Conservation (phyloP, 2,113 vertebrate species). For the Daphoenositta chrysoptera region DNA sequence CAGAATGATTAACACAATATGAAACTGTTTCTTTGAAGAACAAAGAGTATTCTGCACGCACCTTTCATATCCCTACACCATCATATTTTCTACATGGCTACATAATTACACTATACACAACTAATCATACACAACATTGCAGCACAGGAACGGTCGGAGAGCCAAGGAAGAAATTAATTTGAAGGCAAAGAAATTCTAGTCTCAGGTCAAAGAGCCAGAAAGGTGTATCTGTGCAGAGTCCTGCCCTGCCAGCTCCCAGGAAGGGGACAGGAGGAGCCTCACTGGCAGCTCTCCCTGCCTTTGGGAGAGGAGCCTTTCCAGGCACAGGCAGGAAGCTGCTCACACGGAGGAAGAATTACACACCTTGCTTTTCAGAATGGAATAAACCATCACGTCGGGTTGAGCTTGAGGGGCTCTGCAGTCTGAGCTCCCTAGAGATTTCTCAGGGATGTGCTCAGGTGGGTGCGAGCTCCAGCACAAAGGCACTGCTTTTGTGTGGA, state of each 20-base stretch:
- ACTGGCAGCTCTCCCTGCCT: rapidly evolving
- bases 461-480: background rate
- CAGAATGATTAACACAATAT: background rate
- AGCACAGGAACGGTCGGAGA: background rate
- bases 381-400: background rate
- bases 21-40: background rate
- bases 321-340: rapidly evolving
- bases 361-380: background rate
- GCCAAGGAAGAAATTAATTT: background rate
- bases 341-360: rapidly evolving
- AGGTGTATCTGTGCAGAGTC: background rate
- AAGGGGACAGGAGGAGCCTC: rapidly evolving
- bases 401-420: background rate
- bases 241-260: background rate
- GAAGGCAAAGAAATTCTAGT: background rate
- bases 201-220: background rate
- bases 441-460: background rate
- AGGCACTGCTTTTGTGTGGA: rapidly evolving
- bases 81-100: background rate
- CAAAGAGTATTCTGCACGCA: background rate
- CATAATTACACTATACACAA: background rate
- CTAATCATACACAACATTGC: background rate
- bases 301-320: background rate
- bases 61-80: background rate
- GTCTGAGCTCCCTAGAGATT: background rate